Conservation (phyloP, 2,113 vertebrate species). For the Laticauda colubrina region DNA sequence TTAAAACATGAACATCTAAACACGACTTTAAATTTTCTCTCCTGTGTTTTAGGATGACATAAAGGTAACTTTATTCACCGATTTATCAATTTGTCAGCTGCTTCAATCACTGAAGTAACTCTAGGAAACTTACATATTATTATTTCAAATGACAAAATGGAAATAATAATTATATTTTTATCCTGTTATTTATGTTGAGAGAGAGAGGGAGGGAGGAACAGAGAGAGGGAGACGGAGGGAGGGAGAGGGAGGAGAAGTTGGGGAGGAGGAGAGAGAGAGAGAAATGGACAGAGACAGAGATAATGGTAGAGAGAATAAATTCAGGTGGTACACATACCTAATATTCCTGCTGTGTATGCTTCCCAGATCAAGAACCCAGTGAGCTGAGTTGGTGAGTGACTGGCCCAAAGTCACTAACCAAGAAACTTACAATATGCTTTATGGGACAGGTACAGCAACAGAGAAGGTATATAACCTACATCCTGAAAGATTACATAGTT, state of each 20-base stretch:
- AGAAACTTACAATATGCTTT: background rate
- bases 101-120: background rate
- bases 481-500: background rate
- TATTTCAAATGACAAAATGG: background rate
- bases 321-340: background rate
- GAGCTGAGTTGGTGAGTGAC: background rate
- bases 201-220: fast-evolving
- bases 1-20: background rate
- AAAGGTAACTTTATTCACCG: background rate
- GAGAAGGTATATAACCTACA: no score
- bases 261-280: no score
- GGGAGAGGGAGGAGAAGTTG: no score
- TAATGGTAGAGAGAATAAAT: background rate
- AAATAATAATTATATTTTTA: background rate
- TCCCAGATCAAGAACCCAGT: background rate
- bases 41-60: background rate
- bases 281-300: no score
- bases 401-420: background rate
- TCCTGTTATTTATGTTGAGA: no score
- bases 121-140: background rate
- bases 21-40: background rate
- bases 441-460: background rate
- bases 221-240: no score
- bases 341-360: background rate
- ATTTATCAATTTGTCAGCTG: background rate